Percentiles rank a stretch among this genome's conserved stretches.
Conservation (phyloP, 2,113 vertebrate species). For the Leucoraja erinaceus region DNA sequence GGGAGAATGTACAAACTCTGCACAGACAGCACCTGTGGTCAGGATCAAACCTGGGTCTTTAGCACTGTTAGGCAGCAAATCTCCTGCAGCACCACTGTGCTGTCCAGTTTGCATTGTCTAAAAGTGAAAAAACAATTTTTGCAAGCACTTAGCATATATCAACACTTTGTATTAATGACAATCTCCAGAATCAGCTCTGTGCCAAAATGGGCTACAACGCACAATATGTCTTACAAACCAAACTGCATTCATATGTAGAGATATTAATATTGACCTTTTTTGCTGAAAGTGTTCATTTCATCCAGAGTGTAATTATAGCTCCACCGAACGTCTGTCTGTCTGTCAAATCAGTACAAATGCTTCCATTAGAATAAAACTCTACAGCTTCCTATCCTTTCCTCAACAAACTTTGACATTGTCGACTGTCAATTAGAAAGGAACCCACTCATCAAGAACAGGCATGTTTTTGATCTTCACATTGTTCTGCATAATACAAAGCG, state of each 20-base stretch:
- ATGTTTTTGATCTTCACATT: slow-evolving; percentile 20
- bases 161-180: neutral
- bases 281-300: slow-evolving; percentile 19
- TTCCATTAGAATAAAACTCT: slow-evolving; percentile 29
- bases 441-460: neutral
- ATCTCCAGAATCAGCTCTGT: slow-evolving; percentile 8
- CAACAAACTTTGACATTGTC: slow-evolving; percentile 25
- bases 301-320: slow-evolving; percentile 11
- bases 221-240: neutral
- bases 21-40: too few species aligned
- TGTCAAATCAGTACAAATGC: slow-evolving; percentile 31
- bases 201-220: neutral
- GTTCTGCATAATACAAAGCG: slow-evolving; percentile 26
- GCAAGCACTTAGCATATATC: neutral
- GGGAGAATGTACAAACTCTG: too few species aligned
- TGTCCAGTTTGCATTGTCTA: neutral
- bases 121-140: slow-evolving; percentile 22
- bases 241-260: neutral
- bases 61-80: too few species aligned
- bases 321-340: neutral
- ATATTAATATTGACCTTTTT: slow-evolving; percentile 15
- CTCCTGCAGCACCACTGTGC: too few species aligned
- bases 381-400: neutral
- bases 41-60: too few species aligned
- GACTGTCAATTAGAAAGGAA: slow-evolving; percentile 31